A percentile compares a stretch with the other conserved stretches of the same genome.
Evolutionary conservation across 2,797 vertebrate genomes (phyloP).

Genomic region (Notolepis coatsorum): DNA sequence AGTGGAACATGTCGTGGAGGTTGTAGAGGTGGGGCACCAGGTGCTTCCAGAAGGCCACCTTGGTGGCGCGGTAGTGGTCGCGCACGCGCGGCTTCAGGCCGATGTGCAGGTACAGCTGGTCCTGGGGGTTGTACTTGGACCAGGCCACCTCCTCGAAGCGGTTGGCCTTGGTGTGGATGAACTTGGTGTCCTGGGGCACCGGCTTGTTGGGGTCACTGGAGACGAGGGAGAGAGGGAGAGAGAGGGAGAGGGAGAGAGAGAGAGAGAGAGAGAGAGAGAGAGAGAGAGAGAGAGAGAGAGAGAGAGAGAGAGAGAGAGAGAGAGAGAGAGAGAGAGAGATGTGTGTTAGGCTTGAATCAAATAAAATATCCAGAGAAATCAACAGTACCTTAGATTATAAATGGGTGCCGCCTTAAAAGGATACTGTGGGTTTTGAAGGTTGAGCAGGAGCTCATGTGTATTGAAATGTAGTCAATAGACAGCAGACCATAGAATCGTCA

Average conservation of each 20-base stretch:
- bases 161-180: constrained; percentile 99
- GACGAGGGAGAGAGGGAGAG: constrained; percentile 32
- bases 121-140: constrained; percentile 98
- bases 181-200: constrained; percentile 98
- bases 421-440: too few species aligned
- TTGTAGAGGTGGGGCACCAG: constrained; percentile 98
- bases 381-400: too few species aligned
- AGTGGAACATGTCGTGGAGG: constrained; percentile 99
- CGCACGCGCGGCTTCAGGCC: constrained; percentile 97
- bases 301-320: constrained; percentile 22
- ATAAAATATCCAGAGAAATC: too few species aligned
- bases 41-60: constrained; percentile 99
- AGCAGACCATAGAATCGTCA: too few species aligned
- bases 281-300: not conserved
- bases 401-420: too few species aligned
- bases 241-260: constrained; percentile 4
- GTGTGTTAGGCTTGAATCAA: too few species aligned
- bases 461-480: too few species aligned
- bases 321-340: too few species aligned
- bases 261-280: not conserved
- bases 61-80: constrained; percentile 98
- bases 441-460: too few species aligned
- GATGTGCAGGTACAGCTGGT: constrained; percentile 97
- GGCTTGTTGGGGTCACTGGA: constrained; percentile 97
- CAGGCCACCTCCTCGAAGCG: constrained; percentile 98